phyloP scores from a whole-genome alignment of 2,888 invertebrate genomes.

The Spatulosminthurus flaviceps region DNA sequence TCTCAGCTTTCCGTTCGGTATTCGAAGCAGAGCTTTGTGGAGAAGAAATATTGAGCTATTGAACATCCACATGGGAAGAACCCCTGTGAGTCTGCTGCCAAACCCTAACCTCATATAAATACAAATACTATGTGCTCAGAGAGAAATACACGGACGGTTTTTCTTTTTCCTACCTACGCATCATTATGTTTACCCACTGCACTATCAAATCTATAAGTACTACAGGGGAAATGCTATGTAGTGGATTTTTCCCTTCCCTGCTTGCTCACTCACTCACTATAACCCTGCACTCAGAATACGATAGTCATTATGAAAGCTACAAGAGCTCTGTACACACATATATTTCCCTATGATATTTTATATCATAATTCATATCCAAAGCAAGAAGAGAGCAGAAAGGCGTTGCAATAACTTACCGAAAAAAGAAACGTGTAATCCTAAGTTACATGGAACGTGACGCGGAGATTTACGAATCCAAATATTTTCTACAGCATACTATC shows the following conservation, averaged over 20 bases:
- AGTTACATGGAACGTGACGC: conserved; percentile 7
- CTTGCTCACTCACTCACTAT: neutral
- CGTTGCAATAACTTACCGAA: conserved; percentile 30
- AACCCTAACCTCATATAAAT: conserved; percentile 39
- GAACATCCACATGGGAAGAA: conserved; percentile 26
- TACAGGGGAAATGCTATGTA: too few species aligned
- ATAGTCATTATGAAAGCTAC: neutral
- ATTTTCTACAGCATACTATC: neutral
- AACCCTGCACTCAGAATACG: neutral
- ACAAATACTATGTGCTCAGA: neutral
- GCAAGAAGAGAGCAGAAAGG: conserved; percentile 31
- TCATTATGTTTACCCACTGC: neutral
- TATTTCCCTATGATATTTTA: conserved; percentile 30
- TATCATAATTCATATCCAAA: conserved; percentile 33
- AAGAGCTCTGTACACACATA: neutral
- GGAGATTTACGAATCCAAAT: neutral
- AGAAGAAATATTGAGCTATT: conserved; percentile 25
- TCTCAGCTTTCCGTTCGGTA: conserved; percentile 15
- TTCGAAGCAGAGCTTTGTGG: conserved; percentile 33
- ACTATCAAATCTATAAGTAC: too few species aligned
- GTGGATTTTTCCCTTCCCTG: neutral
- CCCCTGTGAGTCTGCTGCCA: conserved; percentile 38
- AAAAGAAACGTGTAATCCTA: conserved; percentile 16
- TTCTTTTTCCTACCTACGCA: conserved; percentile 11
- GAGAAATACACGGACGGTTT: conserved; percentile 2